Evolutionary conservation across 2,888 invertebrate genomes (phyloP), one percentile per base, ranked within the genome.

Genomic region (Pammene fasciana): DNA sequence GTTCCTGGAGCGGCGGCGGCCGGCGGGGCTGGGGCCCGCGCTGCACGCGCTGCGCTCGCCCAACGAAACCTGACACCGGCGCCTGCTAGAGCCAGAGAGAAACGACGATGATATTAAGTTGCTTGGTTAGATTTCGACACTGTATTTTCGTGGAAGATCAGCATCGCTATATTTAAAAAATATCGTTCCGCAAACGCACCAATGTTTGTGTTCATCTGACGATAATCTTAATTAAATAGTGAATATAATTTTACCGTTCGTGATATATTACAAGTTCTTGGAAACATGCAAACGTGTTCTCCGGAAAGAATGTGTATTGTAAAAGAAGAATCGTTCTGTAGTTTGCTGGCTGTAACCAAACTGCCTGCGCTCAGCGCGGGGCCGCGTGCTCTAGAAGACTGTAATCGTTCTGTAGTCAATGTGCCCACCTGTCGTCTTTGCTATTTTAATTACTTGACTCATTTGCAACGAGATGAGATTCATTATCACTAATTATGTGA

Each of bases 1-100:
- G 67, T 92, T 92, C 84, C 80, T 92, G 54, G 92, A 92, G 75
- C 84, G 92, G 45, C 88, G 92, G 68, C 85, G 92, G 65, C 92
- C 92, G 18, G 82, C 90, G n/a, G 90, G 91, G 0, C 88, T 86
- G 78, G 84, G 86, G 72, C 84, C 83, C 78, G 86, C 86, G 43
- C 77, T 88, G 46, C 86, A 84, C 76, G 78, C 88, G 54, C 79
- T 88, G 71, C 88, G 89, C 48, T 89, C 90, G 50, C 92, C 90
- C 45, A 82, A 81, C 78, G 91, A 90, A 79, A 86, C 90, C 73
- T 90, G 90, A 91, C 55, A 11, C 61, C 18, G 8, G 14, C 48
- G 16, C 8, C 14, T 3, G 9, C 50, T 36, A 48, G 45, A 13
- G 18, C 36, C 60, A n/a, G 18, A 11, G 4, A 59, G 41, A 43